Evolutionary conservation across 2,888 invertebrate genomes (phyloP).

Genomic region (Platerodrilus igneus): DNA sequence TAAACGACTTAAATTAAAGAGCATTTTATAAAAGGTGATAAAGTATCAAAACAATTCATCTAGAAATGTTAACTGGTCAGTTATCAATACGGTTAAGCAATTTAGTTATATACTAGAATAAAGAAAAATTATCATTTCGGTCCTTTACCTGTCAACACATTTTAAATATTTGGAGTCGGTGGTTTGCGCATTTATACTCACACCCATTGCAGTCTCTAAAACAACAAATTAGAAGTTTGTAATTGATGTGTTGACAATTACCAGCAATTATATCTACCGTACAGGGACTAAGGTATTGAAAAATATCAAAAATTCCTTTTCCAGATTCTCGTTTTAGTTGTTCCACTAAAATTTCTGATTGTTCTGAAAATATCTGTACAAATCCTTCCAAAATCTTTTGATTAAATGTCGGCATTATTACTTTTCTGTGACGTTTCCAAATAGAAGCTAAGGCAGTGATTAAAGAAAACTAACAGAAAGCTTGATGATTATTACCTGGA

Average conservation of each 20-base stretch:
- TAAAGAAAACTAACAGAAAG: too few relatives aligned
- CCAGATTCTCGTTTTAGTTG: slow-evolving; percentile 46
- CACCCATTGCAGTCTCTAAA: slow-evolving; percentile 69
- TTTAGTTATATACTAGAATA: too few relatives aligned
- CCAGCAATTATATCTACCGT: slow-evolving; percentile 62
- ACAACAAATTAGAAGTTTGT: too few relatives aligned
- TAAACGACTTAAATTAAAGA: too few relatives aligned
- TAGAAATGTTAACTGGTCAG: too few relatives aligned
- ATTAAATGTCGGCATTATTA: slow-evolving; percentile 62
- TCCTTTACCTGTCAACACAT: too few relatives aligned
- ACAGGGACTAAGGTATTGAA: slow-evolving; percentile 53
- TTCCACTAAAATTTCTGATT: slow-evolving; percentile 51
- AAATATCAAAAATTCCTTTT: slow-evolving; percentile 51
- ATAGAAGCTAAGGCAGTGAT: slow-evolving; percentile 53
- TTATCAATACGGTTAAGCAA: too few relatives aligned
- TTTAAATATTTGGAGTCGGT: slow-evolving; percentile 52
- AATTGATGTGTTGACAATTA: slow-evolving; percentile 35
- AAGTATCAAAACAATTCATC: too few relatives aligned
- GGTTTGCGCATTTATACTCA: slow-evolving; percentile 56
- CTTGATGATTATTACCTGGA: too few relatives aligned
- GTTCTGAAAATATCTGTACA: slow-evolving; percentile 58
- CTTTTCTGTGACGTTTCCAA: slow-evolving; percentile 57
- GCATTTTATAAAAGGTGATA: too few relatives aligned
- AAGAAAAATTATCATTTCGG: too few relatives aligned
- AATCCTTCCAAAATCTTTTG: slow-evolving; percentile 59